Conservation (phyloP, 2,113 vertebrate species). For the Chloropsis cyanopogon region DNA sequence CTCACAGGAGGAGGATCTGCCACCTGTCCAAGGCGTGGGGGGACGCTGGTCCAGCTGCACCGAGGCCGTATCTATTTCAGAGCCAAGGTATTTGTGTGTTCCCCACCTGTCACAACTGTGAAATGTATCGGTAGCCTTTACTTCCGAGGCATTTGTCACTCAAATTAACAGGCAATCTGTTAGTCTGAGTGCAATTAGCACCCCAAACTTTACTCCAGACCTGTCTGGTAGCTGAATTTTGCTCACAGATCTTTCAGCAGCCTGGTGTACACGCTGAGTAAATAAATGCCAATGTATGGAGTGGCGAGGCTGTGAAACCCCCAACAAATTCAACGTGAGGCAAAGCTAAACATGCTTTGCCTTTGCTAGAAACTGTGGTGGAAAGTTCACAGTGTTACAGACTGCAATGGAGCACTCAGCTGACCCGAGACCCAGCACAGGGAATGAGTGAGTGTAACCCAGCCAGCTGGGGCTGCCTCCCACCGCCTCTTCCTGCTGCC, state of each 20-base stretch:
- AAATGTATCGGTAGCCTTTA: background rate
- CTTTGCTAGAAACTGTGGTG: background rate
- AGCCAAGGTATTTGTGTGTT: background rate
- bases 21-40: background rate
- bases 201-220: background rate
- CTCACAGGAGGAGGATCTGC: background rate
- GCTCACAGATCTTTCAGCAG: background rate
- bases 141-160: constrained; percentile 11
- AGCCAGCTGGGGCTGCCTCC: background rate
- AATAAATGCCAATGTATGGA: background rate
- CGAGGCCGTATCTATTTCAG: background rate
- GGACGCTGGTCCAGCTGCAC: background rate
- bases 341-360: background rate
- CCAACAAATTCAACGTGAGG: background rate
- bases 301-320: background rate
- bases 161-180: constrained; percentile 44
- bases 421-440: background rate
- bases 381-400: background rate
- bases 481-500: background rate
- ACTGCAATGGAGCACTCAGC: background rate
- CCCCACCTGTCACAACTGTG: constrained; percentile 50
- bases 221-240: background rate
- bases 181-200: constrained; percentile 46
- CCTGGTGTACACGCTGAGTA: background rate
- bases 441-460: background rate